Percentiles rank a stretch among this genome's conserved stretches.
Conservation (phyloP, 2,797 vertebrate species). For the Chlorospingus flavigularis region DNA sequence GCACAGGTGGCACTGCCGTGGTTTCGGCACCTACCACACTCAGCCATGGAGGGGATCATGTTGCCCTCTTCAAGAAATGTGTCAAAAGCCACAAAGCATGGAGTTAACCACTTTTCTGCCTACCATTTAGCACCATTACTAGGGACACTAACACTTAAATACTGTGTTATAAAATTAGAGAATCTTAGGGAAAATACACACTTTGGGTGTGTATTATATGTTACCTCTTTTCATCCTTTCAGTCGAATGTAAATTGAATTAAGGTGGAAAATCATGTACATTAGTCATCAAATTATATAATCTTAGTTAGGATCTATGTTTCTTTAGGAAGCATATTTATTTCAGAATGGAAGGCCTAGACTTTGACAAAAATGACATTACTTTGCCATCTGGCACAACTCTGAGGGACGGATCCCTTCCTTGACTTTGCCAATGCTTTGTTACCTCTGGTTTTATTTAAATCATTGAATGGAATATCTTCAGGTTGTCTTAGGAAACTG, state of each 20-base stretch:
- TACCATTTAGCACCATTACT: background rate
- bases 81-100: background rate
- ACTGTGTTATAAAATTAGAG: background rate
- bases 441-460: background rate
- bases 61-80: background rate
- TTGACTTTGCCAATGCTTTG: background rate
- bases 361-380: background rate
- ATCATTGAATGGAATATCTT: background rate
- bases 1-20: background rate
- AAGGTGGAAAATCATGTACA: background rate
- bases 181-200: background rate
- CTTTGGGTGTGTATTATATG: background rate
- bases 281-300: background rate
- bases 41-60: rapidly evolving
- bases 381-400: background rate
- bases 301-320: background rate
- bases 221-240: background rate
- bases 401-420: background rate
- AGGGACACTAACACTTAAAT: background rate
- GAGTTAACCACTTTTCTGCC: background rate
- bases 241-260: background rate
- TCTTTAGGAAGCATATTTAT: background rate
- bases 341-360: background rate
- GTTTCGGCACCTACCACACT: background rate
- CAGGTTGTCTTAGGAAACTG: background rate